Base-by-base conservation (phyloP, 2,797 vertebrate species). In the Schizopygopsis pylzovi region DNA sequence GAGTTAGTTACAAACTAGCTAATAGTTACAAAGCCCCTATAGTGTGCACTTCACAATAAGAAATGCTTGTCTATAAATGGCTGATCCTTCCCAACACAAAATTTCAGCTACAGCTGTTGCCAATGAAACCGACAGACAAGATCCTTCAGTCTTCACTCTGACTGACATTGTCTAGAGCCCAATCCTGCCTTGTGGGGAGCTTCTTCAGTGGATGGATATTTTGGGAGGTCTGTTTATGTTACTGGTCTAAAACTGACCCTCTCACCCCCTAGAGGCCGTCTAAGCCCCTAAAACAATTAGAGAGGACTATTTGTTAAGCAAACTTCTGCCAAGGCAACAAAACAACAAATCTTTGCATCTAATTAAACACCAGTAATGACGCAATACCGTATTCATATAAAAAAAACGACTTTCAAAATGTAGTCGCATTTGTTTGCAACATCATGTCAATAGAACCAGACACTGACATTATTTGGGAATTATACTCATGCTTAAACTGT, bases 321-420 rank as follows among this genome's bases (percentile, higher is more conserved):
- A 75, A 25, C 37, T 63, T 72, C 85, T 86, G 72, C 71, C 45
- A 78, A 61, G 72, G 65, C 82, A 82, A 86, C 81, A 12, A 45
- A 81, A 83, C 33, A 81, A 67, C 39, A 78, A 4, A 41, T 54
- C 68, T 77, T n/a, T 41, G 20, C 41, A 68, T 68, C 81, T 15
- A 28, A 85, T 59, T 45, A 54, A n/a, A 78, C 45, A 72, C 72
- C 39, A 37, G 56, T 16, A 79, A n/a, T 71, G 16, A 18, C 65
- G 70, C 22, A 72, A 71, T 52, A 79, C 4, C 16, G 54, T 25
- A 63, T 63, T 63, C 18, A 22, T n/a, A 43, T 45, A 18, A 72
- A 28, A 28, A 71, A 71, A 61, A 82, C 0, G 11, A 75, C 39
- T 75, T 73, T 72, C 39, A 45, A 45, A 45, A 43, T 45, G 22